Percentiles rank a stretch among this genome's conserved stretches.
Evolutionary conservation across 2,113 vertebrate species (phyloP).

Genomic region (Microtus richardsoni): DNA sequence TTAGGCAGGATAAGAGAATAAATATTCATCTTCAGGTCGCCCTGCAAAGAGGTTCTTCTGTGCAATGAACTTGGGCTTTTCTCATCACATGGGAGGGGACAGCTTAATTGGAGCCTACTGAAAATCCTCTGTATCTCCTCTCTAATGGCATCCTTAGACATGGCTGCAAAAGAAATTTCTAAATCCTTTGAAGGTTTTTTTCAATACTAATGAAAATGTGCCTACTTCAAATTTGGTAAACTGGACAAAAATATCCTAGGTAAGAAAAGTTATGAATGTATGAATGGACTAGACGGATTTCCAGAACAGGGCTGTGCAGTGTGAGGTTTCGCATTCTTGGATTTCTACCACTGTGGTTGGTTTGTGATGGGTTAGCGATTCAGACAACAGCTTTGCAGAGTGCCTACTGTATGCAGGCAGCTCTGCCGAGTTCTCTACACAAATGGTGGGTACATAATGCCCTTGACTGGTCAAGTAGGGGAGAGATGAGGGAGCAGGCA

Average conservation of each 20-base stretch:
- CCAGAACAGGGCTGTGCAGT: background rate
- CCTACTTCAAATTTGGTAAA: background rate
- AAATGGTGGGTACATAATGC: background rate
- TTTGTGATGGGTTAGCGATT: background rate
- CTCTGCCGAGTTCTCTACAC: background rate
- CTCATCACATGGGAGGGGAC: background rate
- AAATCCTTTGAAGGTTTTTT: background rate
- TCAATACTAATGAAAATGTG: background rate
- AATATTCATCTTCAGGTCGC: background rate
- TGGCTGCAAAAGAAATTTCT: constrained; percentile 34
- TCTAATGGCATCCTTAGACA: background rate
- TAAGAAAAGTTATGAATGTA: background rate
- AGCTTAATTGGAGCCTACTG: background rate
- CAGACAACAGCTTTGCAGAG: background rate
- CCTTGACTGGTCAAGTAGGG: background rate
- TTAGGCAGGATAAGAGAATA: background rate
- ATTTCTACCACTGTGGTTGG: background rate
- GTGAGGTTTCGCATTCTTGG: background rate
- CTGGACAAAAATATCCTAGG: background rate
- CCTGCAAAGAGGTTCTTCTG: background rate
- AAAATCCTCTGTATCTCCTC: background rate
- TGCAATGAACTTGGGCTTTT: constrained; percentile 14
- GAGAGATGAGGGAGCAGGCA: background rate
- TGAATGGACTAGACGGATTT: background rate
- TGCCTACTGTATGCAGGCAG: background rate